Percentiles rank a stretch among this genome's conserved stretches.
phyloP scores from a whole-genome alignment of 2,113 vertebrate genomes.

The Hyperopisus bebe region DNA sequence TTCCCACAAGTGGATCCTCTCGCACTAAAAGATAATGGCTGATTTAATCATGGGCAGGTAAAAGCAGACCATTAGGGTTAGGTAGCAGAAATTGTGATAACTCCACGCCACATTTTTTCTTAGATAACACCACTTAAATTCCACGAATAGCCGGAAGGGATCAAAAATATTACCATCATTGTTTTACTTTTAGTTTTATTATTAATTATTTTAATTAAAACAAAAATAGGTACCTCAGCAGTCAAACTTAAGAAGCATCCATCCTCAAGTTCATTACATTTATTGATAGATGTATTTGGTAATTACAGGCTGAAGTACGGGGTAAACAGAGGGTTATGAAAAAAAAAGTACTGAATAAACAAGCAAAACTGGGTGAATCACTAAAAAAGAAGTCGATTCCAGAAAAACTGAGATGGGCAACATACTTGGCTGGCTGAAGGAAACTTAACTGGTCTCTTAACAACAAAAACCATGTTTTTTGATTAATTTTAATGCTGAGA shows the following conservation, averaged over 20 bases:
- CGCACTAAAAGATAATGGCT: not conserved
- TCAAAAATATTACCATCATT: not conserved
- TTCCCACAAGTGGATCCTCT: not conserved
- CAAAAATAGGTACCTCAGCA: not conserved
- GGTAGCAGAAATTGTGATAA: not conserved
- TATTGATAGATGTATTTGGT: not conserved
- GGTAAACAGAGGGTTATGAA: not conserved
- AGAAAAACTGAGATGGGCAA: not conserved
- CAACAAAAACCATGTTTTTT: not conserved
- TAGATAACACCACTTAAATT: not conserved
- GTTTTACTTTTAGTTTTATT: not conserved
- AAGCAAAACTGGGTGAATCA: not conserved
- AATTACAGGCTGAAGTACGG: not conserved
- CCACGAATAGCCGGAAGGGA: not conserved
- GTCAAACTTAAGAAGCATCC: not conserved
- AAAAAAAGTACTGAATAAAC: not conserved
- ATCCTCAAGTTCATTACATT: not conserved
- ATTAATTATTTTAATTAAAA: not conserved
- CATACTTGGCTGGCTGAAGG: not conserved
- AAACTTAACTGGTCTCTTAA: not conserved
- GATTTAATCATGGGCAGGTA: not conserved
- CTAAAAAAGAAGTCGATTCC: not conserved
- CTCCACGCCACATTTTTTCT: not conserved
- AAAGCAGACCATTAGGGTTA: not conserved
- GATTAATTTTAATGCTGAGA: not conserved